Evolutionary conservation across 2,888 invertebrate species (phyloP).

Genomic region (Drosophila greeni): DNA sequence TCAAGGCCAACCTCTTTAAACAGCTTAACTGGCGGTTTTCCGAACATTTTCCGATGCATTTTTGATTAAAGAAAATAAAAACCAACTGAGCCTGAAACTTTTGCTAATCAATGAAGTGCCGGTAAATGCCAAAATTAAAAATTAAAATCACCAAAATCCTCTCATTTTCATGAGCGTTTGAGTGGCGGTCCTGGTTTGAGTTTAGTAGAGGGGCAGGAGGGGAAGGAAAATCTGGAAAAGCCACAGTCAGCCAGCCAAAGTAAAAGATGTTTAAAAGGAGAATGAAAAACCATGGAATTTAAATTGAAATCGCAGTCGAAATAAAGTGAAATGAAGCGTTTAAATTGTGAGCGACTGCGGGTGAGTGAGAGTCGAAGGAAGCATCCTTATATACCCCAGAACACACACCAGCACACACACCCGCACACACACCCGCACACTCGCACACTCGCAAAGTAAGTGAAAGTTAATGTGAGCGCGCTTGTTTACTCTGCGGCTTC

Average conservation of each 20-base stretch:
- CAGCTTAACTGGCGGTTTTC: slow-evolving; percentile 12
- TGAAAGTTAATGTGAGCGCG: slow-evolving; percentile 65
- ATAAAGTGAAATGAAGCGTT: slow-evolving; percentile 74
- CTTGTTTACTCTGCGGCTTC: slow-evolving; percentile 71
- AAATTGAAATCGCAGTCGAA: slow-evolving; percentile 74
- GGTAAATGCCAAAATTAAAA: slow-evolving; percentile 62
- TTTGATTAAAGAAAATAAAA: slow-evolving; percentile 34
- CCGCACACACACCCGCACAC: neutral
- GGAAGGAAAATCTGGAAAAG: slow-evolving; percentile 34
- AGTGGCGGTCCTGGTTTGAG: neutral
- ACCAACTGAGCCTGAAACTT: slow-evolving; percentile 7
- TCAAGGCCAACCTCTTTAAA: neutral
- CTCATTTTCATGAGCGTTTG: slow-evolving; percentile 52
- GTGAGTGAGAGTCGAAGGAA: slow-evolving; percentile 6
- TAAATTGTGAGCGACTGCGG: slow-evolving; percentile 55
- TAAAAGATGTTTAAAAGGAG: slow-evolving; percentile 48
- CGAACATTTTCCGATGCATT: slow-evolving; percentile 45
- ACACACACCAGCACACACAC: slow-evolving; percentile 6
- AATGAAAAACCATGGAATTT: slow-evolving; percentile 64
- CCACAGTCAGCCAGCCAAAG: slow-evolving; percentile 43
- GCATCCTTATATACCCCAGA: slow-evolving; percentile 1
- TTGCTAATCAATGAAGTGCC: slow-evolving; percentile 30
- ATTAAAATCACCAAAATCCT: slow-evolving; percentile 65
- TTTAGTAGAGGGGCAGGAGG: neutral
- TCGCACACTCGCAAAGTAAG: slow-evolving; percentile 35